Base-by-base conservation (phyloP, 2,888 invertebrate genomes). In the Podotricha telesiphe region DNA sequence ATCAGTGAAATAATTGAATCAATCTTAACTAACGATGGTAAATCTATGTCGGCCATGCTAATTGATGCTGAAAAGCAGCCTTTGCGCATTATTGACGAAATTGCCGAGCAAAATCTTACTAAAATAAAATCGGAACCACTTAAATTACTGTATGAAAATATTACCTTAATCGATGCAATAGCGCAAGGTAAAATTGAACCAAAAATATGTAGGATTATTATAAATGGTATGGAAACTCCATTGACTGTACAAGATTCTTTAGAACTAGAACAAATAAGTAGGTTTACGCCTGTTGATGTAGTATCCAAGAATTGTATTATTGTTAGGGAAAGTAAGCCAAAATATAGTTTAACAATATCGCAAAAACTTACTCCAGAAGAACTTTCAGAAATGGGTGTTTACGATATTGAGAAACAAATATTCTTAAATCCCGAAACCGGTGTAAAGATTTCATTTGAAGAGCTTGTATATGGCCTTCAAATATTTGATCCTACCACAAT, bases 361-460 rank as follows among this genome's bases (percentile, higher is more conserved):
- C 94, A 94, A 80, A 93, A 94, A 72, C 84, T 96, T 61, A 96
- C 95, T 56, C 94, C 95, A 0, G 94, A 95, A 82, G 95, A 96
- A 82, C 94, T 98, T 15, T 94, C 96, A 0, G 94, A 96, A 78
- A 93, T 96, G 74, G 97, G 98, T 13, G 95, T 96, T 22, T 97
- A 96, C 78, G 96, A 97, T 83, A 89, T 94, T 34, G 94, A 94
- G 77, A 94, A 94, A 82, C 96, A 95, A 82, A 95, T 94, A 86
- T 99, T 98, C 81, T 87, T 96, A 47, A 96, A 99, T 90, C 97
- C 98, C 0, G 94, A 95, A 77, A 96, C 96, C 0, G 96, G 96
- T 55, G 94, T 95, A 70, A 95, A 95, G 78, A 95, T 97, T 64
- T 94, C 96, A 1, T 97, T 97, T 80, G 94, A 95, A 80, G 95